A percentile compares a stretch with the other conserved stretches of the same genome.
Evolutionary conservation across 2,113 vertebrate genomes (phyloP).

Genomic region (Hypomesus transpacificus): DNA sequence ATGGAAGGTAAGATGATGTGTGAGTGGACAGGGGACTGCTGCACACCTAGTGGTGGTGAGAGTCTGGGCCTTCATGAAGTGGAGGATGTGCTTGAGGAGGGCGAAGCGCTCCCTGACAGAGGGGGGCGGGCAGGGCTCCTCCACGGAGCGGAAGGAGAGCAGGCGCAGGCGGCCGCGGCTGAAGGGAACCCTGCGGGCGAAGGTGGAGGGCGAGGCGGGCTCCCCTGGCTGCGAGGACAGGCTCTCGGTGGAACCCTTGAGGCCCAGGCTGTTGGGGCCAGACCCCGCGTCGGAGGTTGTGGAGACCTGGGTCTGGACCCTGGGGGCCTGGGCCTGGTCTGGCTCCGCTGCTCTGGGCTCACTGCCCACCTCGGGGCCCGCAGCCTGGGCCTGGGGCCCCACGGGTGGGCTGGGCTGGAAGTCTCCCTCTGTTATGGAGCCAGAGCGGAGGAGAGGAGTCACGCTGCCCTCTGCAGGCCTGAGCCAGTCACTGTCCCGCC

Average conservation of each 20-base stretch:
- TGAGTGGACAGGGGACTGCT: neutral
- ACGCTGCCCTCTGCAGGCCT: constrained; percentile 45
- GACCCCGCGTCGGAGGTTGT: constrained; percentile 39
- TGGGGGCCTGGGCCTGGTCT: constrained; percentile 26
- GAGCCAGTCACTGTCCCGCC: constrained; percentile 42
- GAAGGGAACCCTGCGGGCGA: constrained; percentile 79
- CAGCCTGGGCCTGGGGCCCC: constrained; percentile 29
- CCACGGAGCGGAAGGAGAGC: constrained; percentile 89
- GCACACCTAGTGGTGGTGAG: constrained; percentile 84
- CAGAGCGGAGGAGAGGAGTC: constrained; percentile 47
- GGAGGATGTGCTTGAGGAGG: constrained; percentile 81
- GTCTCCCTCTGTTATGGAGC: constrained; percentile 72
- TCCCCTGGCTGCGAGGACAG: constrained; percentile 70
- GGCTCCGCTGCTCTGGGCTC: constrained; percentile 2
- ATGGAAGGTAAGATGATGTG: neutral
- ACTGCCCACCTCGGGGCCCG: constrained; percentile 12
- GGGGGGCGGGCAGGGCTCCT: constrained; percentile 77
- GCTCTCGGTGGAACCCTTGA: constrained; percentile 64
- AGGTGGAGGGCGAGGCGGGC: constrained; percentile 77
- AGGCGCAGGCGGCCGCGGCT: constrained; percentile 85
- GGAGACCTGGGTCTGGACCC: constrained; percentile 33
- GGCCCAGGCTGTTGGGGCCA: constrained; percentile 35
- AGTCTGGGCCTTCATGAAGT: constrained; percentile 88
- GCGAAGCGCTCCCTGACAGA: constrained; percentile 88
- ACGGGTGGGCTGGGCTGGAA: constrained; percentile 72